Conservation (phyloP, 2,888 invertebrate species). For the Antheraea yamamai region DNA sequence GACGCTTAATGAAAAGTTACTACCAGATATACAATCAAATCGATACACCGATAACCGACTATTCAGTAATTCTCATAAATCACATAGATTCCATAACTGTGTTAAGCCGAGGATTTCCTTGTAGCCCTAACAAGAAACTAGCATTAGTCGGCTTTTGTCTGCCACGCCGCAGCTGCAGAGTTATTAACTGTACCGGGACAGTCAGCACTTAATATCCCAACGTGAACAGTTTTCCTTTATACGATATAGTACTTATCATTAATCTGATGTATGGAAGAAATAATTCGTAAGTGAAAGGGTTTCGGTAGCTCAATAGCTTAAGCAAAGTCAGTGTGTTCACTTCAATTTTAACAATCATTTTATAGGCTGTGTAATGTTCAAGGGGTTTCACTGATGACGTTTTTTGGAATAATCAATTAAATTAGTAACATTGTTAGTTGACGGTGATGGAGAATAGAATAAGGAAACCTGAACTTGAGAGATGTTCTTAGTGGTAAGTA, state of each 20-base stretch:
- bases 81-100: slow-evolving; percentile 11
- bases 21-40: background rate
- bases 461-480: no score
- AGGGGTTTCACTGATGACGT: background rate
- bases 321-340: background rate
- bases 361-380: background rate
- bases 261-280: background rate
- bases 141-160: slow-evolving; percentile 18
- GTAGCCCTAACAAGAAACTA: slow-evolving; percentile 17
- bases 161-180: background rate
- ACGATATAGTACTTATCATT: background rate
- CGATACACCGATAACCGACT: background rate
- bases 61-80: background rate
- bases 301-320: background rate
- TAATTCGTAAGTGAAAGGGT: background rate
- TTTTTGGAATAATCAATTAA: background rate
- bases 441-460: no score
- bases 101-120: slow-evolving; percentile 8
- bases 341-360: background rate
- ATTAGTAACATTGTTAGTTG: background rate
- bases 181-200: slow-evolving; percentile 1
- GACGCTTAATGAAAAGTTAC: slow-evolving; percentile 4
- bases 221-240: background rate
- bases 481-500: background rate
- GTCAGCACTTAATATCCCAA: background rate